Evolutionary conservation across 2,113 vertebrate genomes (phyloP).

Genomic region (Prochilodus magdalenae): DNA sequence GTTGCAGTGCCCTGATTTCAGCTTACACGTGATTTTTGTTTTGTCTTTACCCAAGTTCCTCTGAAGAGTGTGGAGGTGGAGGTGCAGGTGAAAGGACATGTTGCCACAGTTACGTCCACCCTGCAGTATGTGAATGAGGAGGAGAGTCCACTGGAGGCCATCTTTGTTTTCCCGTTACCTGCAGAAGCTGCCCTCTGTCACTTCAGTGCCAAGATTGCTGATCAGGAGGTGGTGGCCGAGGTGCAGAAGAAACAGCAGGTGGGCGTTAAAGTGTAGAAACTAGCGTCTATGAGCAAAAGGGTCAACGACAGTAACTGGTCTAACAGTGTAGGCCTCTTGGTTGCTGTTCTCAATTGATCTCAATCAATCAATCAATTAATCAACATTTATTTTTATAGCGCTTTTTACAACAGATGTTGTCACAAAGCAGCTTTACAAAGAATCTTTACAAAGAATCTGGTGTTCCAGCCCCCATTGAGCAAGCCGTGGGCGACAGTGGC

Average conservation of each 20-base stretch:
- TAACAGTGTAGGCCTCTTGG: not conserved
- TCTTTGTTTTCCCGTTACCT: slow-evolving; percentile 86
- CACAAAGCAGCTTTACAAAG: too few species aligned
- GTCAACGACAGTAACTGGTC: not conserved
- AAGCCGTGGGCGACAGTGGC: too few species aligned
- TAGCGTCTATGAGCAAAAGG: too few species aligned
- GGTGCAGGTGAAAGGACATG: slow-evolving; percentile 77
- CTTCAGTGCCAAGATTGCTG: slow-evolving; percentile 80
- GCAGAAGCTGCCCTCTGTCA: slow-evolving; percentile 81
- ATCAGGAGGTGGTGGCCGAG: slow-evolving; percentile 78
- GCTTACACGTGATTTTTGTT: not conserved
- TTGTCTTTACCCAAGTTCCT: slow-evolving; percentile 71
- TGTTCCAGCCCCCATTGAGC: too few species aligned
- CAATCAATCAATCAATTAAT: too few species aligned
- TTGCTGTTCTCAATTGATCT: too few species aligned
- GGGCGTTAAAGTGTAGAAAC: not conserved
- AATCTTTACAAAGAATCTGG: too few species aligned
- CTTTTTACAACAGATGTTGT: too few species aligned
- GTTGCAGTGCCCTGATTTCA: not conserved
- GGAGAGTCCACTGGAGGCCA: slow-evolving; percentile 74
- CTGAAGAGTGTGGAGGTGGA: slow-evolving; percentile 80
- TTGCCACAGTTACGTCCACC: slow-evolving; percentile 79
- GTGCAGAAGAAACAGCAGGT: slow-evolving; percentile 81
- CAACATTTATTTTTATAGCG: too few species aligned
- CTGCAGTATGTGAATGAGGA: slow-evolving; percentile 83